Evolutionary conservation across 2,113 vertebrate species (phyloP).

Genomic region (Patagioenas fasciata): DNA sequence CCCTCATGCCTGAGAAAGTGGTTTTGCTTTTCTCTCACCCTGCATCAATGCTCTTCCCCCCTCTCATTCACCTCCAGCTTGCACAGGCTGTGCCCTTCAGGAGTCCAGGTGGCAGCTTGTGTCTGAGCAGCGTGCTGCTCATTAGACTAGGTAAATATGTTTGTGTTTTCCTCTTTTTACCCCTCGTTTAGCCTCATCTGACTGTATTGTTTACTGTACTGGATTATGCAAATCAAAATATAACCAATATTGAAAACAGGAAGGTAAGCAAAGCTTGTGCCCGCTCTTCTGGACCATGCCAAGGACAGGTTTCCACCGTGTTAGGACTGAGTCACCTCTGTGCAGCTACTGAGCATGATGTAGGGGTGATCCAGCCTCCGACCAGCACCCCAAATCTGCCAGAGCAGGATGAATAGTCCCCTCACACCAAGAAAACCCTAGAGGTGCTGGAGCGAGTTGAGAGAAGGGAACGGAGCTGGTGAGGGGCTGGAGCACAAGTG

Average conservation of each 20-base stretch:
- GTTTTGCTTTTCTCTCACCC: neutral
- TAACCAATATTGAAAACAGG: neutral
- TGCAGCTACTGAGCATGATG: neutral
- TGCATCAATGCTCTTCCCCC: rapidly evolving
- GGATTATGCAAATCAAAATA: conserved; percentile 43
- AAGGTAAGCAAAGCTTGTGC: neutral
- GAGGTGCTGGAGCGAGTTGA: too few species aligned
- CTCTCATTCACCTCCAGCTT: neutral
- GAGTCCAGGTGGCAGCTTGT: neutral
- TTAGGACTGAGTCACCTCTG: neutral
- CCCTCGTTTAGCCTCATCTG: neutral
- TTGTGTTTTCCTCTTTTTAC: neutral
- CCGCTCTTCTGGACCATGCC: neutral
- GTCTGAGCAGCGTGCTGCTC: neutral
- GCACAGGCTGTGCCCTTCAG: conserved; percentile 18
- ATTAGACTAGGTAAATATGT: neutral
- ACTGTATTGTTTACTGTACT: conserved; percentile 12
- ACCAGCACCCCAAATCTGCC: neutral
- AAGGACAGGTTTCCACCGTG: neutral
- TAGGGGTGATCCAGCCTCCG: neutral
- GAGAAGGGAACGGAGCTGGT: too few species aligned
- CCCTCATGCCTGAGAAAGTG: neutral
- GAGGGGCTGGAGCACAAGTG: too few species aligned
- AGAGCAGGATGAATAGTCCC: too few species aligned
- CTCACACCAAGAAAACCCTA: too few species aligned